Conservation (phyloP, 1,140 invertebrate genomes). For the Nasonia giraulti region DNA sequence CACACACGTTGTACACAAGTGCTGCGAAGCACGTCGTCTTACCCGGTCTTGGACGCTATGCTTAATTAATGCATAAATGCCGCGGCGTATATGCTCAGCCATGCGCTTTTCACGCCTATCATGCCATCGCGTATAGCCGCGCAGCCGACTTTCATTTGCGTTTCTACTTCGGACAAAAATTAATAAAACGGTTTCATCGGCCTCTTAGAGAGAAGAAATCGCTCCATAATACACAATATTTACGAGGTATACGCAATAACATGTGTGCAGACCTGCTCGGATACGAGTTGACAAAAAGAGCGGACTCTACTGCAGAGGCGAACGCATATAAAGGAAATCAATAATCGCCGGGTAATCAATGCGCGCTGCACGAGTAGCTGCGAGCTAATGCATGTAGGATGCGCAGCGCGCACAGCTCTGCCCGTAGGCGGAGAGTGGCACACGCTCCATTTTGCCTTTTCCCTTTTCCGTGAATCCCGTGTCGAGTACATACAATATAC, state of each 20-base stretch:
- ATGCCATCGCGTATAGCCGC: background rate
- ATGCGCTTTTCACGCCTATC: background rate
- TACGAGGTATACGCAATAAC: background rate
- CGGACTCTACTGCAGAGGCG: background rate
- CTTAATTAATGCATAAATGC: slow-evolving; percentile 4
- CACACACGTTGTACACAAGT: no score
- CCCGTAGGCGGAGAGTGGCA: background rate
- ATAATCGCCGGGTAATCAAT: background rate
- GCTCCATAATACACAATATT: no score
- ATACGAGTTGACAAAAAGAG: background rate
- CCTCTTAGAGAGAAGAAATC: no score
- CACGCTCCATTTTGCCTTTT: background rate
- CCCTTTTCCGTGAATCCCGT: no score
- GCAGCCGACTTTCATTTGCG: no score
- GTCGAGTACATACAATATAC: background rate
- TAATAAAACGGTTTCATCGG: no score
- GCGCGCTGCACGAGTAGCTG: background rate
- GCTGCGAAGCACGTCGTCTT: background rate
- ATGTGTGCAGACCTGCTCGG: background rate
- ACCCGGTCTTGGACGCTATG: background rate
- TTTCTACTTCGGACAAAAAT: no score
- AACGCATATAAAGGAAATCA: background rate
- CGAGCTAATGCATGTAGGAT: background rate
- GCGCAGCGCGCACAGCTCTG: no score
- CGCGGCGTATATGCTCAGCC: background rate